These are phyloP conservation scores for Rallus crepitans DNA, from an alignment of 2,797 vertebrate genomes.

Conservation along the genomic window DNA sequence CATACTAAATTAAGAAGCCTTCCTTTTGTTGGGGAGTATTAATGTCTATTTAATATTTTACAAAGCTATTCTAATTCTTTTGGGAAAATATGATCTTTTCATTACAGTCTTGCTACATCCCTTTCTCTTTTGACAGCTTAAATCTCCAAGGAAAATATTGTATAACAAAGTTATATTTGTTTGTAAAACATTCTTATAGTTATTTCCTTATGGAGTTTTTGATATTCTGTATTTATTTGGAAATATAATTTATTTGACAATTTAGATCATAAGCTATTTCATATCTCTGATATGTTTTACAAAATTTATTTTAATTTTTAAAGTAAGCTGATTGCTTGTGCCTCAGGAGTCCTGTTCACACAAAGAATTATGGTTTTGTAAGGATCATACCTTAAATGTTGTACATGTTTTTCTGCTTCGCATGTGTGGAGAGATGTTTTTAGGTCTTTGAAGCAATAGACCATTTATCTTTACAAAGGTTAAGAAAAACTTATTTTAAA, in stretches of 20 bases:
- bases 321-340: background rate
- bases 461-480: conserved; percentile 5
- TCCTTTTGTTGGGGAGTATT: background rate
- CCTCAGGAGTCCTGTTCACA: background rate
- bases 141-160: background rate
- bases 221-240: background rate
- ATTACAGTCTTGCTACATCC: background rate
- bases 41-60: conserved; percentile 36
- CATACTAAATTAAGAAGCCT: background rate
- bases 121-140: conserved; percentile 19
- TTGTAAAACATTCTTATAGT: background rate
- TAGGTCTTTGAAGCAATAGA: background rate
- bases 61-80: background rate
- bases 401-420: background rate
- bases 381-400: background rate
- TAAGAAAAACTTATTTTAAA: background rate
- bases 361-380: background rate
- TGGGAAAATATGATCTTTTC: conserved; percentile 2
- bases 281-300: background rate
- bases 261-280: background rate
- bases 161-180: background rate
- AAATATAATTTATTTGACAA: background rate
- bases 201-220: conserved; percentile 21
- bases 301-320: background rate
- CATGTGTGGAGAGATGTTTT: background rate